Evolutionary conservation across 2,797 vertebrate genomes (phyloP).

Genomic region (Petrocephalus schoutedeni): DNA sequence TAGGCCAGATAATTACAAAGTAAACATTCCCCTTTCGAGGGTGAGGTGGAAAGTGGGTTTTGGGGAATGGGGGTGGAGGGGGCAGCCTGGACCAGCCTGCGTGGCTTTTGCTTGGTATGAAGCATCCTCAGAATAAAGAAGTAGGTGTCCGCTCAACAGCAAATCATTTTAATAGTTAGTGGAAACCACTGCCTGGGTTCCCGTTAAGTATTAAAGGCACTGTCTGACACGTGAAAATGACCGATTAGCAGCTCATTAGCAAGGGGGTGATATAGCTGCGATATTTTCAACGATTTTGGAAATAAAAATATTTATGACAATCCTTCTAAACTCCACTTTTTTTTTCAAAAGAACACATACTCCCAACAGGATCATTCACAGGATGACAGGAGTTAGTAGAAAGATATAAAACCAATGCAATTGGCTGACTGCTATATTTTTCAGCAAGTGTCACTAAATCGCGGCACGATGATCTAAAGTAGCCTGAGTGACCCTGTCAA

Average conservation of each 20-base stretch:
- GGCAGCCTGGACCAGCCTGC: conserved; percentile 50
- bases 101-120: conserved; percentile 44
- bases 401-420: neutral
- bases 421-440: neutral
- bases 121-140: conserved; percentile 36
- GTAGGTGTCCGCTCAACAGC: conserved; percentile 14
- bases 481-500: neutral
- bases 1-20: conserved; percentile 52
- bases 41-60: conserved; percentile 36
- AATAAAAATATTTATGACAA: neutral
- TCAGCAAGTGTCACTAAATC: neutral
- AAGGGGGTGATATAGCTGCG: neutral
- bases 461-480: neutral
- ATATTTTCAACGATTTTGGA: neutral
- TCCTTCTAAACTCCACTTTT: neutral
- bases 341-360: neutral
- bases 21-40: conserved; percentile 54
- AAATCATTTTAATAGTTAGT: conserved; percentile 35
- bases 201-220: neutral
- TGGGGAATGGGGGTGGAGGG: conserved; percentile 36
- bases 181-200: conserved; percentile 25
- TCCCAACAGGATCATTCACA: neutral
- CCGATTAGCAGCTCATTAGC: neutral
- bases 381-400: no score
- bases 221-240: neutral